These are phyloP conservation scores for Julus scanicus DNA, from an alignment of 2,888 invertebrate genomes.

Conservation along the genomic window DNA sequence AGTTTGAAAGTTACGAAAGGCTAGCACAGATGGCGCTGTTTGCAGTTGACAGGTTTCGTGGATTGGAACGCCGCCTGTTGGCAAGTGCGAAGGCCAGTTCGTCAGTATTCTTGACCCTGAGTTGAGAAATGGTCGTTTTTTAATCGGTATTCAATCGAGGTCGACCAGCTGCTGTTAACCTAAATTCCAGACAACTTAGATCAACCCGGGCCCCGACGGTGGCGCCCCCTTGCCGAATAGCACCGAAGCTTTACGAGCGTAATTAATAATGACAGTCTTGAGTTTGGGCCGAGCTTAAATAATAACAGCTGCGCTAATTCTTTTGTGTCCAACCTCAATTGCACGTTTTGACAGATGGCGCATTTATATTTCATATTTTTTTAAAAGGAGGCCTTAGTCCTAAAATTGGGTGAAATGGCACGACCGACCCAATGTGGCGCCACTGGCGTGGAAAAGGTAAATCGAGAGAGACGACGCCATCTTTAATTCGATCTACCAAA, in stretches of 20 bases:
- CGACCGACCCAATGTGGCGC: neutral
- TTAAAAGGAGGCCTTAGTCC: neutral
- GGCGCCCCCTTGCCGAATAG: neutral
- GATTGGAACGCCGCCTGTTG: neutral
- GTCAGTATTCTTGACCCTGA: neutral
- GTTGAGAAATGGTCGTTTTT: constrained; percentile 1
- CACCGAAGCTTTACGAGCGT: neutral
- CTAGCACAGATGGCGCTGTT: neutral
- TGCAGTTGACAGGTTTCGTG: neutral
- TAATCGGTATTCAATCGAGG: neutral
- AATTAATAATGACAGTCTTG: constrained; percentile 1
- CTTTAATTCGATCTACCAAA: neutral
- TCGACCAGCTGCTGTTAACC: neutral
- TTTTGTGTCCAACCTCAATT: neutral
- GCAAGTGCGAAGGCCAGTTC: neutral
- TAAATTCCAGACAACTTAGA: neutral
- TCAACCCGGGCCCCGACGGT: neutral
- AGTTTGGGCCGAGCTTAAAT: neutral
- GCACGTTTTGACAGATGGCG: neutral
- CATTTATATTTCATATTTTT: neutral
- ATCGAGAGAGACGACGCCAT: neutral
- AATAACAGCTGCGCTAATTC: neutral
- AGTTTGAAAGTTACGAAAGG: neutral
- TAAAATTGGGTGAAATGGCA: neutral
- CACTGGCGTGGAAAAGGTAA: neutral